Conservation (phyloP, 2,888 invertebrate genomes). For the Ochropleura leucogaster region DNA sequence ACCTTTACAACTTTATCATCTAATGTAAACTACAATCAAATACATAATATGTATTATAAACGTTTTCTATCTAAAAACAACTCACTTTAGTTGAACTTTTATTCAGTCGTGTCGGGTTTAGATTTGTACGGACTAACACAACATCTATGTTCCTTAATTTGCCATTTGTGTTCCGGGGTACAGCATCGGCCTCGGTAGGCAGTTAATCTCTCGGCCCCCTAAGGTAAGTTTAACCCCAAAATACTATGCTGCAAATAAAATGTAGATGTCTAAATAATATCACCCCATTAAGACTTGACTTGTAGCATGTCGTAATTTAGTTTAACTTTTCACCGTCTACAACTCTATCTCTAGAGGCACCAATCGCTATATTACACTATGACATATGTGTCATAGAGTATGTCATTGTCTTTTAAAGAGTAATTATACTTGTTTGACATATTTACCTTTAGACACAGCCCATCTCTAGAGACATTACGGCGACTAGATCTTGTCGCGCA, state of each 20-base stretch:
- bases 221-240: background rate
- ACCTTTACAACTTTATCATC: slow-evolving; percentile 36
- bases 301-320: background rate
- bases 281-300: background rate
- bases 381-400: background rate
- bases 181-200: too few relatives aligned
- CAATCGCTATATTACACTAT: background rate
- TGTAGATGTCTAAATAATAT: background rate
- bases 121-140: too few relatives aligned
- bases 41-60: background rate
- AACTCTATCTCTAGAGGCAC: background rate
- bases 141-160: too few relatives aligned
- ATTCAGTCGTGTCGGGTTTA: too few relatives aligned
- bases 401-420: too few relatives aligned
- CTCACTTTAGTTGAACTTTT: background rate
- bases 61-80: background rate
- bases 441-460: background rate
- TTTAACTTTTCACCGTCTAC: background rate
- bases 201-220: too few relatives aligned
- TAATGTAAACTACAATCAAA: background rate
- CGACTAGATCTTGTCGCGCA: slow-evolving; percentile 43
- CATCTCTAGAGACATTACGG: slow-evolving; percentile 11
- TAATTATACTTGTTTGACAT: background rate
- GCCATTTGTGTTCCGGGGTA: too few relatives aligned
- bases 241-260: background rate